Conservation (phyloP, 92 coral and sea anemone genomes). For the Paragorgia papillata region DNA sequence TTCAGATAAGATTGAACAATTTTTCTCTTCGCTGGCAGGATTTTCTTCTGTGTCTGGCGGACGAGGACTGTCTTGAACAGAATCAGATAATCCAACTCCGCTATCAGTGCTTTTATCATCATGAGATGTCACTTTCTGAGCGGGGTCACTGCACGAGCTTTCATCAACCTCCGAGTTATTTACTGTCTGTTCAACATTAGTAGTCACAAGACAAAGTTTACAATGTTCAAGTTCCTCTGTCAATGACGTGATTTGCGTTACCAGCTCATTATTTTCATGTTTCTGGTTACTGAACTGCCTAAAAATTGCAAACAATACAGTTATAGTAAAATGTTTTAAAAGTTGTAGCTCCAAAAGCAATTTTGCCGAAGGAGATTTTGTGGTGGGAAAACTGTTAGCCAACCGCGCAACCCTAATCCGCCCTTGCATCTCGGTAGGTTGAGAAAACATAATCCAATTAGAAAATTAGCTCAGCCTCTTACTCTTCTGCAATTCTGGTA, state of each 20-base stretch:
- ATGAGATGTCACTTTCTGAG: neutral
- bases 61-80: neutral
- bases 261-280: neutral
- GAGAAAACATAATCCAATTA: too few relatives aligned
- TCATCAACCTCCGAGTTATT: neutral
- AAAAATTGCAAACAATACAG: neutral
- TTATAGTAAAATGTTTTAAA: too few relatives aligned
- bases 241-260: neutral
- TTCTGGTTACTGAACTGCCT: neutral
- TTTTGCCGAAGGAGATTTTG: too few relatives aligned
- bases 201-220: neutral
- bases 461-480: too few relatives aligned
- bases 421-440: too few relatives aligned
- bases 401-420: too few relatives aligned
- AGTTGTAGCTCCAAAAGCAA: too few relatives aligned
- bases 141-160: neutral
- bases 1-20: neutral
- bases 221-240: neutral
- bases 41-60: slow-evolving; percentile 7
- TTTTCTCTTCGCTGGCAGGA: slow-evolving; percentile 14
- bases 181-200: neutral
- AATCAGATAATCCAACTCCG: slow-evolving; percentile 21
- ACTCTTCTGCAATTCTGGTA: slow-evolving; percentile 72
- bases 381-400: too few relatives aligned
- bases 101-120: slow-evolving; percentile 32